These are phyloP conservation scores for Microplitis demolitor DNA, from an alignment of 1,140 invertebrate genomes.

Conservation along the genomic window DNA sequence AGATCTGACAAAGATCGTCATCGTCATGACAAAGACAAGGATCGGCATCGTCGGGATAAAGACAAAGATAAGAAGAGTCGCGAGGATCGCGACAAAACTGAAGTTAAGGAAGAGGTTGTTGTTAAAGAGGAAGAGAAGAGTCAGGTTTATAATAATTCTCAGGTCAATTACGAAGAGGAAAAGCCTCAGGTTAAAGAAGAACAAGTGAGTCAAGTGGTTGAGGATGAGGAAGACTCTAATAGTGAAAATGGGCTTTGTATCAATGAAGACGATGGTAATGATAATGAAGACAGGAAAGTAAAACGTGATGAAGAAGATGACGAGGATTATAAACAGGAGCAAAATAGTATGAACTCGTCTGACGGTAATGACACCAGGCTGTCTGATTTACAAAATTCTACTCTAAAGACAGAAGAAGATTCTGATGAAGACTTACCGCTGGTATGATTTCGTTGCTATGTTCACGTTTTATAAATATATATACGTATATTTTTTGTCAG, in stretches of 20 bases:
- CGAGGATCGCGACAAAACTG: constrained; percentile 53
- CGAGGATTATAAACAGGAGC: constrained; percentile 43
- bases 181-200: constrained; percentile 49
- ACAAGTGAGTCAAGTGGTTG: constrained; percentile 49
- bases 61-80: constrained; percentile 51
- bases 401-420: constrained; percentile 61
- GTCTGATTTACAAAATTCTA: constrained; percentile 59
- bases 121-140: constrained; percentile 43
- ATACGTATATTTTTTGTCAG: neutral
- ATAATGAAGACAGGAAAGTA: neutral
- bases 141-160: constrained; percentile 33
- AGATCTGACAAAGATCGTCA: constrained; percentile 63
- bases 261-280: neutral
- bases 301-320: constrained; percentile 46
- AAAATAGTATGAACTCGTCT: constrained; percentile 48
- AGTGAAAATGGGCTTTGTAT: neutral
- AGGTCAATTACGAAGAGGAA: constrained; percentile 11
- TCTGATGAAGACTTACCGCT: constrained; percentile 81
- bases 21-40: constrained; percentile 60
- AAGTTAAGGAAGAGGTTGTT: constrained; percentile 46
- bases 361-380: constrained; percentile 56
- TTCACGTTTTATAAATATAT: constrained; percentile 7
- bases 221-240: constrained; percentile 41
- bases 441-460: constrained; percentile 56
- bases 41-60: constrained; percentile 59